Base-by-base conservation (phyloP, 1,140 invertebrate genomes). In the Colletes latitarsis region DNA sequence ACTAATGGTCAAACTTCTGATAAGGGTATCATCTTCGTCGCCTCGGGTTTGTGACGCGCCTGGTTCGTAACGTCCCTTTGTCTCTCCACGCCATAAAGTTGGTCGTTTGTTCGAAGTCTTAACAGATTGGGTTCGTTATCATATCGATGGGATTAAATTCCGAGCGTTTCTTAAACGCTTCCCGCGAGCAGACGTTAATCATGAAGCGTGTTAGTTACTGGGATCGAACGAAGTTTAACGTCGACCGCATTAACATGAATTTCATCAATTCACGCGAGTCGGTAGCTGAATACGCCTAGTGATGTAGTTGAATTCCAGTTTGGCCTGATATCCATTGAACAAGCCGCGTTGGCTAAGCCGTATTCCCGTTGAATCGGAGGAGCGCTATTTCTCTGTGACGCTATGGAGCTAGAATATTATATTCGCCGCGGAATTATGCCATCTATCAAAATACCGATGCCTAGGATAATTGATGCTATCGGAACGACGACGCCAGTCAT, bases 401-500 rank as follows among this genome's bases (percentile, higher is more conserved):
- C 70, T 78, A 78, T 46, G 81, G 73, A 81, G 71, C 52, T 70
- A 75, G 85, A 87, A 87, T 82, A 87, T 86, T 87, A 87, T 87
- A 87, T 87, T 77, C 75, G 68, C 74, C 82, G 85, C 75, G 69
- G 82, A 87, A 87, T 88, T 84, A 87, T 87, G 85, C 76, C 86
- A 88, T 88, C 86, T 83, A 88, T 88, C 86, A 88, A 88, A 88
- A 88, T 88, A 88, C 79, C 86, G 86, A 84, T 88, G 82, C 82
- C 85, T 87, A 88, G 86, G 86, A 87, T 88, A 88, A 88, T 88
- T 88, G 86, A 88, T 88, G 85, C 85, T 86, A 88, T 88, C 86
- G 85, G 79, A 84, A 84, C 79, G 82, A 72, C 79, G 82, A 84
- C 82, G 85, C 85, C 86, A 87, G 86, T 87, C 82, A 88, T 84